Evolutionary conservation across 2,888 invertebrate genomes (phyloP).

Genomic region (Ametastegia equiseti): DNA sequence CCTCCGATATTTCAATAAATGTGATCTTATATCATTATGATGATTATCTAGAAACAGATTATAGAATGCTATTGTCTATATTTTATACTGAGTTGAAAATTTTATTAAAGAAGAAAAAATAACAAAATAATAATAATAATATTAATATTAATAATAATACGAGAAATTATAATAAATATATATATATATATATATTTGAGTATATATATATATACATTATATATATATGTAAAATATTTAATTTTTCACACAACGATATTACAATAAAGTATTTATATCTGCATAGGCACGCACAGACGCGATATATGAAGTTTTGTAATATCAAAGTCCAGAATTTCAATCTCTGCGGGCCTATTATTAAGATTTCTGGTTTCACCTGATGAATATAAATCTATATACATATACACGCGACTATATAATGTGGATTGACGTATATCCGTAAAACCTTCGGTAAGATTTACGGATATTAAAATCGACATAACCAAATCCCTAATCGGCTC

Average conservation of each 20-base stretch:
- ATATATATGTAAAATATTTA: slow-evolving; percentile 57
- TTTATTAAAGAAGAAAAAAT: slow-evolving; percentile 41
- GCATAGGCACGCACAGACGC: slow-evolving; percentile 42
- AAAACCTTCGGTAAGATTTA: slow-evolving; percentile 46
- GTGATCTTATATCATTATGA: slow-evolving; percentile 68
- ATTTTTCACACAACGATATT: slow-evolving; percentile 59
- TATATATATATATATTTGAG: slow-evolving; percentile 20
- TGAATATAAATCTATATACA: no score
- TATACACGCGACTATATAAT: not conserved
- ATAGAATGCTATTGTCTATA: slow-evolving; percentile 68
- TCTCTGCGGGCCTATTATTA: slow-evolving; percentile 15
- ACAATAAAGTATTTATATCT: slow-evolving; percentile 56
- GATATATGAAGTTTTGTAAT: slow-evolving; percentile 18
- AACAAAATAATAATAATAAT: slow-evolving; percentile 46
- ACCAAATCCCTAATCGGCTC: not conserved
- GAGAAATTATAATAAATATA: slow-evolving; percentile 40
- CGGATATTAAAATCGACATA: slow-evolving; percentile 44
- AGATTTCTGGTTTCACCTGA: slow-evolving; percentile 20
- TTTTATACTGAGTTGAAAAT: slow-evolving; percentile 54
- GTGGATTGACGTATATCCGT: slow-evolving; percentile 41
- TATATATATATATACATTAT: slow-evolving; percentile 36
- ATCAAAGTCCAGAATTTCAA: not conserved
- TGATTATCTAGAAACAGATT: slow-evolving; percentile 66
- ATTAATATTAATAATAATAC: slow-evolving; percentile 55
- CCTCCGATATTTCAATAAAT: slow-evolving; percentile 54